A percentile compares a stretch with the other conserved stretches of the same genome.
Evolutionary conservation across 2,113 vertebrate genomes (phyloP).

Genomic region (Thalassarche chlororhynchos): DNA sequence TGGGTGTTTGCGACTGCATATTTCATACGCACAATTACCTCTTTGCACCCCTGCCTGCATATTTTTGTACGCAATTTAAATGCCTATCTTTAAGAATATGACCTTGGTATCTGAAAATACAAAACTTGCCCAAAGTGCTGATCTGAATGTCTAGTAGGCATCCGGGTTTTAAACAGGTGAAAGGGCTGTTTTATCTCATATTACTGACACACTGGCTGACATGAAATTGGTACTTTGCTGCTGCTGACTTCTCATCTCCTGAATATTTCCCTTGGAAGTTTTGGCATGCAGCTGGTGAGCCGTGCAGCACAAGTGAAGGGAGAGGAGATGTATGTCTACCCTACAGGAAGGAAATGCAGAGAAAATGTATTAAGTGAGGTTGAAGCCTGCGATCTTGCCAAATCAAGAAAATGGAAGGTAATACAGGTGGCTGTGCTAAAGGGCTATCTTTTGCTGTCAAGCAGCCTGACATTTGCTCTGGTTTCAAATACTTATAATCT

Average conservation of each 20-base stretch:
- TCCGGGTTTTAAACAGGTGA: not conserved
- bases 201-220: not conserved
- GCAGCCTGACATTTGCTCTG: conserved; percentile 17
- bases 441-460: not conserved
- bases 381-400: conserved; percentile 35
- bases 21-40: not conserved
- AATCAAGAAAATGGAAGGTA: conserved; percentile 17
- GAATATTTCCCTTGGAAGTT: not conserved
- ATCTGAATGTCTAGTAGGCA: not conserved
- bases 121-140: not conserved
- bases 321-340: not conserved
- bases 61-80: not conserved
- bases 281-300: conserved; percentile 7
- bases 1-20: not conserved
- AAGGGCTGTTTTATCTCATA: not conserved
- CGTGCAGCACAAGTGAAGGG: not conserved
- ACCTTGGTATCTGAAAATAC: not conserved
- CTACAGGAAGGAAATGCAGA: not conserved
- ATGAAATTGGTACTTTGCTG: conserved; percentile 9
- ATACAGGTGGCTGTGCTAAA: not conserved
- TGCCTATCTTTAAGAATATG: not conserved
- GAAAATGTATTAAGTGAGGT: not conserved
- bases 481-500: conserved; percentile 9
- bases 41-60: not conserved
- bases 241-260: not conserved